phyloP scores from a whole-genome alignment of 2,797 vertebrate genomes.

The Pithecia hirsuta region DNA sequence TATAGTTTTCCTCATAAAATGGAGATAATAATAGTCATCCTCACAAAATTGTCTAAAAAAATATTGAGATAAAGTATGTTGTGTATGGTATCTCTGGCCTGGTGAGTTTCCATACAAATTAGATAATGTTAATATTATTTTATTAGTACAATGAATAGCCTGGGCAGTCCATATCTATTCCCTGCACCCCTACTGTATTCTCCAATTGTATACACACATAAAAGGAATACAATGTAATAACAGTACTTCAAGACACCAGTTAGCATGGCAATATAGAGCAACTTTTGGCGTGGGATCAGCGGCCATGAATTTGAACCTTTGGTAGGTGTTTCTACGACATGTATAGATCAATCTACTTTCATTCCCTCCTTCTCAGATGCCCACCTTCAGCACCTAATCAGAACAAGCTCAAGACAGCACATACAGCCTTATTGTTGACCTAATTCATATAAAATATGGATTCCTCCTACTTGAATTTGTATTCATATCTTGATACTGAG shows the following conservation, averaged over 20 bases:
- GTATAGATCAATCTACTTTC: not conserved
- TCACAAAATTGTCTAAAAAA: not conserved
- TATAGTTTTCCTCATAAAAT: not conserved
- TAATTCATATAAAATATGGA: not conserved
- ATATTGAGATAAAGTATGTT: not conserved
- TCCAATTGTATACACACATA: not conserved
- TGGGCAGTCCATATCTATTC: not conserved
- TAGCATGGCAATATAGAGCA: not conserved
- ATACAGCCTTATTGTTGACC: not conserved
- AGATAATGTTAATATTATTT: not conserved
- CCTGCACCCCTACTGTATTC: rapidly evolving
- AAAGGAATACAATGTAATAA: not conserved
- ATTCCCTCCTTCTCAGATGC: not conserved
- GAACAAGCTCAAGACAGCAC: not conserved
- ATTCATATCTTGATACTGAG: not conserved
- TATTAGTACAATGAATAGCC: not conserved
- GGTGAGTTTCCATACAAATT: not conserved
- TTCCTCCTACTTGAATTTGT: not conserved
- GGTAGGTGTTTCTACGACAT: not conserved
- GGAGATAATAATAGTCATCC: not conserved
- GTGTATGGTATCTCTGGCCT: not conserved
- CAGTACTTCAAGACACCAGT: not conserved
- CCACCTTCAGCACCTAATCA: not conserved
- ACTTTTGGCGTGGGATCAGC: not conserved
- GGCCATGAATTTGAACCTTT: not conserved